These are phyloP conservation scores for Phoxinus phoxinus DNA, from an alignment of 2,113 vertebrate genomes.

Conservation along the genomic window DNA sequence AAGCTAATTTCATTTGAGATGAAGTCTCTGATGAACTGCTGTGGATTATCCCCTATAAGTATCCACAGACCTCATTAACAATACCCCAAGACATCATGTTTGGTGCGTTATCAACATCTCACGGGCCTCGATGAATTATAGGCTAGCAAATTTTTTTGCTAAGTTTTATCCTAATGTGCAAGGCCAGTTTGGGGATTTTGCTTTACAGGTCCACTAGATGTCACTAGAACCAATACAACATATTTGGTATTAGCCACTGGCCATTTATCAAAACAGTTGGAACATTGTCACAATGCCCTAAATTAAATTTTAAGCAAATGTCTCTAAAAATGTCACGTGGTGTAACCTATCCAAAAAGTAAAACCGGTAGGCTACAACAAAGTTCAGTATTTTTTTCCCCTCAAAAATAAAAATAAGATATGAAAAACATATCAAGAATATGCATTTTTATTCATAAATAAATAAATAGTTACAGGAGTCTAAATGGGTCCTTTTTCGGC, in stretches of 20 bases:
- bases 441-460: neutral
- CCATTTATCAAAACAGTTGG: neutral
- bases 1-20: slow-evolving; percentile 63
- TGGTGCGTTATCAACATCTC: slow-evolving; percentile 38
- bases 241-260: neutral
- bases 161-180: neutral
- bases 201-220: slow-evolving; percentile 54
- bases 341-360: neutral
- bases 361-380: too few relatives aligned
- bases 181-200: neutral
- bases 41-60: slow-evolving; percentile 54
- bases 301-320: neutral
- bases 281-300: neutral
- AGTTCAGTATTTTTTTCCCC: neutral
- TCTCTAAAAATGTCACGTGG: neutral
- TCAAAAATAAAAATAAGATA: neutral
- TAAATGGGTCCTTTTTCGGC: neutral
- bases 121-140: slow-evolving; percentile 9
- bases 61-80: slow-evolving; percentile 51
- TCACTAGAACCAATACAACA: slow-evolving; percentile 51
- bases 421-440: neutral
- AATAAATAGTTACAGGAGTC: neutral
- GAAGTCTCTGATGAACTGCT: slow-evolving; percentile 58
- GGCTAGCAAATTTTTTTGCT: neutral
- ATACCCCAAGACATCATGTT: slow-evolving; percentile 36